Evolutionary conservation across 1,140 invertebrate genomes (phyloP).

Genomic region (Drosophila aff.): DNA sequence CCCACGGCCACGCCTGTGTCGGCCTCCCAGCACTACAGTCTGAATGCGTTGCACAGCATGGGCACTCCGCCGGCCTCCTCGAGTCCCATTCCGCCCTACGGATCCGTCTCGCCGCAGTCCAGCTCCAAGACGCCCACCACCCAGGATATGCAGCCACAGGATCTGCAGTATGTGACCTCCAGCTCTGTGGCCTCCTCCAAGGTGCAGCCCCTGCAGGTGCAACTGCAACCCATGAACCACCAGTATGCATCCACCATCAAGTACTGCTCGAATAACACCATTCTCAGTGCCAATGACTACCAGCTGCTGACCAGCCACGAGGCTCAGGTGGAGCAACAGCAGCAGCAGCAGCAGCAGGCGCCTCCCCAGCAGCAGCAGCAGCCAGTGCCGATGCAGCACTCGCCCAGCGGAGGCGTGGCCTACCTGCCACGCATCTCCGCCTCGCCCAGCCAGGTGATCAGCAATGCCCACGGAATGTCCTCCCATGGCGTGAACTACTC

Average conservation of each 20-base stretch:
- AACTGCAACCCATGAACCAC: slow-evolving; percentile 73
- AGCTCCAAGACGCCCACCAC: slow-evolving; percentile 64
- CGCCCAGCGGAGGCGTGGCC: slow-evolving; percentile 29
- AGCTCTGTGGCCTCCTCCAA: slow-evolving; percentile 30
- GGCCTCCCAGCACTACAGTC: slow-evolving; percentile 50
- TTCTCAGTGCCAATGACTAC: slow-evolving; percentile 70
- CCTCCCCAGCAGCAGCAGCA: slow-evolving; percentile 40
- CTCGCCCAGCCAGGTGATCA: slow-evolving; percentile 63
- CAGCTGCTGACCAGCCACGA: slow-evolving; percentile 60
- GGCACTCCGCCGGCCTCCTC: slow-evolving; percentile 75
- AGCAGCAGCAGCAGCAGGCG: slow-evolving; percentile 48
- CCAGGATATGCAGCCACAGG: slow-evolving; percentile 49
- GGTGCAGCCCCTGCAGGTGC: slow-evolving; percentile 60
- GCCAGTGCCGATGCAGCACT: slow-evolving; percentile 44
- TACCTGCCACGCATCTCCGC: slow-evolving; percentile 52
- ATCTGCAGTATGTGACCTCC: slow-evolving; percentile 68
- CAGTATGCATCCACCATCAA: slow-evolving; percentile 82
- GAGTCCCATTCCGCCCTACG: slow-evolving; percentile 70
- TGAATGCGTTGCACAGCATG: slow-evolving; percentile 70
- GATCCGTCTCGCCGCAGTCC: slow-evolving; percentile 69
- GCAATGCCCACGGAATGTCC: slow-evolving; percentile 57
- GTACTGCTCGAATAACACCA: slow-evolving; percentile 79
- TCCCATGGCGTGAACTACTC: slow-evolving; percentile 55
- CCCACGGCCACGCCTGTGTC: slow-evolving; percentile 52
- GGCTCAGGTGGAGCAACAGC: slow-evolving; percentile 39